phyloP scores from a whole-genome alignment of 2,888 invertebrate species.

The Scaptomyza caliginosa region DNA sequence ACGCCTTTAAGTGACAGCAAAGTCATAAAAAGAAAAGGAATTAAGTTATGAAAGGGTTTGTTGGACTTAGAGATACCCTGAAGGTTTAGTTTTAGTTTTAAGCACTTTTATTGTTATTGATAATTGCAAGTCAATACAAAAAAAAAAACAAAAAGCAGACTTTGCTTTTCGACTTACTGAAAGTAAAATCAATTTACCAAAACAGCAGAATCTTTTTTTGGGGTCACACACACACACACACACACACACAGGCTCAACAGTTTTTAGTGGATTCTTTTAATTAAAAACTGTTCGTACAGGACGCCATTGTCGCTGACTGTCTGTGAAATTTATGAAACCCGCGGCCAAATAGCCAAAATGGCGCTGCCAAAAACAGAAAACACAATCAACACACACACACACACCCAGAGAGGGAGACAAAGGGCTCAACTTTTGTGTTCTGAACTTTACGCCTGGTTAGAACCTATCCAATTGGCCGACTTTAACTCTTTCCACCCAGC shows the following conservation, averaged over 20 bases:
- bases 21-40: conserved; percentile 42
- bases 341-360: conserved; percentile 45
- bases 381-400: conserved; percentile 19
- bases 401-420: no score
- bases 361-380: conserved; percentile 55
- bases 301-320: conserved; percentile 57
- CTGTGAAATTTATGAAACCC: conserved; percentile 61
- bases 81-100: not conserved
- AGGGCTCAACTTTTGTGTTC: conserved; percentile 17
- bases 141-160: not conserved
- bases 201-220: conserved; percentile 22
- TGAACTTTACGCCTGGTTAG: conserved; percentile 23
- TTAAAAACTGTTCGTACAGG: conserved; percentile 70
- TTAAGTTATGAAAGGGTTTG: not conserved
- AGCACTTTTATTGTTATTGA: not conserved
- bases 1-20: conserved; percentile 60
- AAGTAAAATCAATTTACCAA: conserved; percentile 54
- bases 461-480: conserved; percentile 39
- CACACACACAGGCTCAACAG: conserved; percentile 4
- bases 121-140: not conserved
- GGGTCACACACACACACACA: conserved; percentile 8
- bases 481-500: not conserved
- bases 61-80: not conserved
- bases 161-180: not conserved
- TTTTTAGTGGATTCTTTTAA: conserved; percentile 59